A percentile compares a stretch with the other conserved stretches of the same genome.
These are phyloP conservation scores for Julus scandinavius DNA, from an alignment of 2,888 invertebrate genomes.

Conservation along the genomic window DNA sequence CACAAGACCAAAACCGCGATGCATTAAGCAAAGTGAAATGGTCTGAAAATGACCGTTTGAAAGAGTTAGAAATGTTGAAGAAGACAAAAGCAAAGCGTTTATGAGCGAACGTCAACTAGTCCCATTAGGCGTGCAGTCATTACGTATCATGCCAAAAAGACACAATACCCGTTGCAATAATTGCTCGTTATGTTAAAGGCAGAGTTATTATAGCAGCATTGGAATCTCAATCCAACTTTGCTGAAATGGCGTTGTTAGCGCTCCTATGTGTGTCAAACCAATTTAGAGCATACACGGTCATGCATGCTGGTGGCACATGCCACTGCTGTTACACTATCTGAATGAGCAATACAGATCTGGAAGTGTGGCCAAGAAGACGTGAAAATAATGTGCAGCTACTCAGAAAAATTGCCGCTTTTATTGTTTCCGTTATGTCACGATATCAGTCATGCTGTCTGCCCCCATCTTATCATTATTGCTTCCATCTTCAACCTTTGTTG, in stretches of 20 bases:
- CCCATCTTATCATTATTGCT: constrained; percentile 13
- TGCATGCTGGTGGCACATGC: constrained; percentile 13
- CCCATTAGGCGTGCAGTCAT: neutral
- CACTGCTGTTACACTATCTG: neutral
- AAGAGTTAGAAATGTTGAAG: neutral
- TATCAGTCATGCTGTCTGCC: constrained; percentile 33
- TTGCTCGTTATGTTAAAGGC: constrained; percentile 33
- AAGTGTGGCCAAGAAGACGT: constrained; percentile 11
- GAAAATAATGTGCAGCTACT: constrained; percentile 4
- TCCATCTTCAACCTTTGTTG: neutral
- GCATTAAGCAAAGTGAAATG: neutral
- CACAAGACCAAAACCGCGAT: neutral
- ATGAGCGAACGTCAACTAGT: neutral
- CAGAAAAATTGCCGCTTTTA: constrained; percentile 27
- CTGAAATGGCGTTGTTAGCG: neutral
- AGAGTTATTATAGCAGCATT: neutral
- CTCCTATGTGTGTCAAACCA: neutral
- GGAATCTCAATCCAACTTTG: neutral
- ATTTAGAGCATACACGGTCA: neutral
- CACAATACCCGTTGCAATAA: neutral
- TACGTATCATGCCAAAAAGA: neutral
- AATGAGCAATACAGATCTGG: neutral
- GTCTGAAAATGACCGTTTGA: neutral
- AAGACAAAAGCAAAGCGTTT: neutral
- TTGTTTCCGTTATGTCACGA: constrained; percentile 33